Evolutionary conservation across 1,140 invertebrate genomes (phyloP), one percentile per base, ranked within the genome.

Genomic region (Agraylea sexmaculata): DNA sequence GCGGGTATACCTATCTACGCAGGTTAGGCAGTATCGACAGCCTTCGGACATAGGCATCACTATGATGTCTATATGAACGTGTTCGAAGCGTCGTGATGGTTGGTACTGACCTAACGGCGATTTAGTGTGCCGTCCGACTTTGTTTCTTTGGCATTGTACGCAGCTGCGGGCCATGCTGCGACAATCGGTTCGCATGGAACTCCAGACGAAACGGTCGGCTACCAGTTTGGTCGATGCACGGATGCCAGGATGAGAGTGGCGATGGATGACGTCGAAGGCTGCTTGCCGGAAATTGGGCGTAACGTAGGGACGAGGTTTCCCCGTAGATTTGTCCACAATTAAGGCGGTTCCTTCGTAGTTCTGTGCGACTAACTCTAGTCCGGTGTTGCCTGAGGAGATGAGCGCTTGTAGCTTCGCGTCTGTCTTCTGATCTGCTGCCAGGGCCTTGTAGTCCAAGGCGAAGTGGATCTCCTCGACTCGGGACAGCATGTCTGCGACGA

Each of bases 1-100:
- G 10, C 56, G 30, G 8, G 61, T 60, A 42, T 53, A 69, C 12
- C 59, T 40, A 47, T 69, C 62, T 5, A 68, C 52, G 3, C 45
- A 47, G 1, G 63, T 69, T 1, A 65, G 47, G 7, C 53, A 50
- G 35, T 68, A 67, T 10, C 23, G 19, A 20, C 29, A 54, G 4
- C 52, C 56, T 20, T 57, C 22, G 4, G 53, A 51, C 4, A 39
- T 22, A n/a, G 58, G 55, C 18, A 66, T 28, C 2, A 43, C 36
- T 10, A 64, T 45, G 2, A 68, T 46, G 40, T 65, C 58, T 1
- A 55, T 44, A 29, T 55, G 49, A 1, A 53, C 34, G 30, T 49
- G 38, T 6, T 36, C 33, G 37, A 54, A 52, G 12, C 45, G 28
- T 10, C 23, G 27, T 30, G 22, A 28, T 21, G 46, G 5, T 16